Evolutionary conservation across 2,797 vertebrate genomes (phyloP).

Genomic region (Chelon auratus): DNA sequence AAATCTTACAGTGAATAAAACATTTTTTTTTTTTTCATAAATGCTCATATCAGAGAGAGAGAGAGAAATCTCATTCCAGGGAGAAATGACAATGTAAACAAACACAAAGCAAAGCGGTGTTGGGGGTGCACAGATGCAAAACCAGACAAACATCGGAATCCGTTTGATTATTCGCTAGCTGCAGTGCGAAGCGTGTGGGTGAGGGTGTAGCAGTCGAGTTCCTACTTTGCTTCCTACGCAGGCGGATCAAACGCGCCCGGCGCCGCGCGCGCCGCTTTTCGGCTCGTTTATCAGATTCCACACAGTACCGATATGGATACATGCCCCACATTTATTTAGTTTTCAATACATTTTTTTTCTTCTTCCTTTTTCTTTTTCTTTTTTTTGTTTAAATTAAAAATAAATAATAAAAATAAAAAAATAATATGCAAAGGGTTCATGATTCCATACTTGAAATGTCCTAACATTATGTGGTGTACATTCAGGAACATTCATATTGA

Average conservation of each 20-base stretch:
- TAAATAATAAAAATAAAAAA: constrained; percentile 47
- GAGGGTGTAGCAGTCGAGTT: constrained; percentile 4
- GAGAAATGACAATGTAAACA: constrained; percentile 50
- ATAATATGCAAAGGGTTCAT: constrained; percentile 69
- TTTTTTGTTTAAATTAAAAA: constrained; percentile 47
- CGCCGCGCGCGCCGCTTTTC: constrained; percentile 12
- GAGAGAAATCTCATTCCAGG: constrained; percentile 45
- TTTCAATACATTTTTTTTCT: constrained; percentile 38
- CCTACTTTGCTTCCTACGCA: constrained; percentile 16
- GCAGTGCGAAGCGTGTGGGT: constrained; percentile 22
- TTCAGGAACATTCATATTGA: constrained; percentile 97
- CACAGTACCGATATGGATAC: constrained; percentile 43
- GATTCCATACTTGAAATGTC: constrained; percentile 68
- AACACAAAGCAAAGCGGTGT: constrained; percentile 60
- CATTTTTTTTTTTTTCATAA: constrained; percentile 35
- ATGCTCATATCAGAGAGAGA: constrained; percentile 22
- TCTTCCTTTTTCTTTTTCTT: constrained; percentile 5
- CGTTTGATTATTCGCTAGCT: constrained; percentile 4
- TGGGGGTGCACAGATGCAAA: constrained; percentile 88
- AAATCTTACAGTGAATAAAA: constrained; percentile 57
- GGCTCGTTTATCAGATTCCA: constrained; percentile 29
- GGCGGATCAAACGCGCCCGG: constrained; percentile 33
- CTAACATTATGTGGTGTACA: constrained; percentile 93
- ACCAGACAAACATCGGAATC: constrained; percentile 62
- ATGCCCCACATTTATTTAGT: constrained; percentile 35